Evolutionary conservation across 2,113 vertebrate species (phyloP), one percentile per base, ranked within the genome.

Genomic region (Rhinolophus sinicus): DNA sequence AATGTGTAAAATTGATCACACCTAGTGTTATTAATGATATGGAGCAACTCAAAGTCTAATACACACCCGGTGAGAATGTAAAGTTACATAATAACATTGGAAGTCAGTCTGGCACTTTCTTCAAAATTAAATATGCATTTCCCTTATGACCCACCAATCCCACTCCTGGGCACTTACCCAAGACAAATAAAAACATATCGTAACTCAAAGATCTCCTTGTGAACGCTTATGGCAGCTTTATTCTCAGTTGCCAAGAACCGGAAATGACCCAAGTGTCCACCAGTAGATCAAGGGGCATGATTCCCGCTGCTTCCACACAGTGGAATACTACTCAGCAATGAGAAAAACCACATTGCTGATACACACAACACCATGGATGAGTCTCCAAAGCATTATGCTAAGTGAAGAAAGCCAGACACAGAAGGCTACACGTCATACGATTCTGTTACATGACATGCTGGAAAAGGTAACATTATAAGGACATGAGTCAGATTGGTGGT

Each of bases 341-440:
- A 26, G 33, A 21, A 21, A 28, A 11, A 50, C 28, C 6, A 60
- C 8, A 24, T 19, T 35, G 10, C 19, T 21, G 6, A 50, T 6
- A 70, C 40, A 69, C 50, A 24, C 38, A 28, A 18, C 33, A 26
- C 5, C 33, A 0, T 16, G 28, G 15, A 12, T 14, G 44, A 30
- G 12, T 8, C 70, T 21, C 62, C 3, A 16, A 62, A 11, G 80
- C 38, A 7, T n/a, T 28, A 8, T 9, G 14, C 52, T 0, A 6
- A 26, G n/a, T 30, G 40, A 28, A 47, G 28, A 50, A 28, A 60
- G 77, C 8, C 26, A 30, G 14, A 21, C 14, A 22, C 21, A 5
- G 64, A 73, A 11, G 8, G 15, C 3, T 18, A 3, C 5, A 0
- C 7, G 12, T 12, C n/a, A 3, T 5, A n/a, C 3, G 15, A 24